Percentiles rank a stretch among this genome's conserved stretches.
Conservation (phyloP, 1,140 invertebrate species). For the Palaemon carinicauda region DNA sequence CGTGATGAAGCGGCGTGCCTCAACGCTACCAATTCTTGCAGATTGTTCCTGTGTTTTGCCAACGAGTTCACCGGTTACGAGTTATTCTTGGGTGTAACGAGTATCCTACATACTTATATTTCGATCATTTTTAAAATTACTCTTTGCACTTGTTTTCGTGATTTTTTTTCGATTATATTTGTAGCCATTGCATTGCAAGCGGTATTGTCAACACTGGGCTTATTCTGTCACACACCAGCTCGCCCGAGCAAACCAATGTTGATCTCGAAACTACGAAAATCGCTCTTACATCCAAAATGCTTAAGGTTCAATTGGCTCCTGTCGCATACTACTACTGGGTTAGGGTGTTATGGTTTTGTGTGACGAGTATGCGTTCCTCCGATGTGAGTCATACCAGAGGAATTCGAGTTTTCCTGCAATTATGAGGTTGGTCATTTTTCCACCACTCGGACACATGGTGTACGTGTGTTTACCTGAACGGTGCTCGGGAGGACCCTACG, state of each 20-base stretch:
- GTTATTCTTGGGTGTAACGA: too few species aligned
- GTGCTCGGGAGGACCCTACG: neutral
- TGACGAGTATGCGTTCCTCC: conserved; percentile 6
- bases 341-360: conserved; percentile 27
- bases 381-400: conserved; percentile 26
- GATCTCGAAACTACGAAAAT: too few species aligned
- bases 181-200: too few species aligned
- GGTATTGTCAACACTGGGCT: too few species aligned
- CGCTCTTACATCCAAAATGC: too few species aligned
- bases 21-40: neutral
- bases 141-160: neutral
- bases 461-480: neutral
- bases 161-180: too few species aligned
- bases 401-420: conserved; percentile 43
- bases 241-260: too few species aligned
- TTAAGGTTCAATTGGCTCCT: too few species aligned
- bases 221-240: too few species aligned
- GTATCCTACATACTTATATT: too few species aligned
- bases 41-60: neutral
- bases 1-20: conserved; percentile 2
- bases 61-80: too few species aligned
- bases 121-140: neutral
- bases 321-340: conserved; percentile 7
- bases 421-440: neutral
- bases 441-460: neutral